Evolutionary conservation across 2,113 vertebrate genomes (phyloP).

Genomic region (Dasyornis broadbenti): DNA sequence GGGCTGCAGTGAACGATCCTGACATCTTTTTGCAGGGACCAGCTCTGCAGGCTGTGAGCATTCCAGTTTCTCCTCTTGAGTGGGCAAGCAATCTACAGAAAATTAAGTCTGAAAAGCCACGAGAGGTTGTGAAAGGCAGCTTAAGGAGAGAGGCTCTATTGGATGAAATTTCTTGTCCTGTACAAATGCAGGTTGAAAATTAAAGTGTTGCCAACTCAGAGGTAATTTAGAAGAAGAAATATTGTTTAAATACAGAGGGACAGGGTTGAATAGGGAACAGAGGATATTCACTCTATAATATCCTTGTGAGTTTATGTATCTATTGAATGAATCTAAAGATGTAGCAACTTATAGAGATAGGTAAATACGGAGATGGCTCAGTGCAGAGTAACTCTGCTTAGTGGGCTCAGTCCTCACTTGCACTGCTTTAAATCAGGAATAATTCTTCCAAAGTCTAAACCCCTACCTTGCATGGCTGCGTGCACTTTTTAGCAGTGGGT

Average conservation of each 20-base stretch:
- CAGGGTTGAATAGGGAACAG: neutral
- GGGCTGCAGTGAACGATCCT: conserved; percentile 67
- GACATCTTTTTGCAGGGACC: conserved; percentile 68
- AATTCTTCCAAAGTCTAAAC: neutral
- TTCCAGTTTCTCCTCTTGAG: conserved; percentile 80
- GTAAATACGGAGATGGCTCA: neutral
- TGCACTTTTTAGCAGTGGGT: neutral
- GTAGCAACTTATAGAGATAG: neutral
- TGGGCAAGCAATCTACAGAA: conserved; percentile 83
- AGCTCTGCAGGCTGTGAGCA: conserved; percentile 59
- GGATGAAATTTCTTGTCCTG: neutral
- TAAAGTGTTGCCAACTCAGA: neutral
- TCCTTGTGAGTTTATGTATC: neutral
- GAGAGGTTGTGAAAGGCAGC: neutral
- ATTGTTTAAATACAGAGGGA: neutral
- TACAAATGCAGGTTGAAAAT: conserved; percentile 21
- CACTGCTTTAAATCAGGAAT: neutral
- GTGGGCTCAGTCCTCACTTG: neutral
- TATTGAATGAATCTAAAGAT: neutral
- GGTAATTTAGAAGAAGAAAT: neutral
- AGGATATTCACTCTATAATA: neutral
- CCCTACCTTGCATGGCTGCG: fast-evolving
- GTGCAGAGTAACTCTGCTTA: neutral
- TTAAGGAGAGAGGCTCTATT: neutral
- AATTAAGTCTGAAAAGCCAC: conserved; percentile 82